phyloP scores from a whole-genome alignment of 2,113 vertebrate species.

The Ceratotherium simum region DNA sequence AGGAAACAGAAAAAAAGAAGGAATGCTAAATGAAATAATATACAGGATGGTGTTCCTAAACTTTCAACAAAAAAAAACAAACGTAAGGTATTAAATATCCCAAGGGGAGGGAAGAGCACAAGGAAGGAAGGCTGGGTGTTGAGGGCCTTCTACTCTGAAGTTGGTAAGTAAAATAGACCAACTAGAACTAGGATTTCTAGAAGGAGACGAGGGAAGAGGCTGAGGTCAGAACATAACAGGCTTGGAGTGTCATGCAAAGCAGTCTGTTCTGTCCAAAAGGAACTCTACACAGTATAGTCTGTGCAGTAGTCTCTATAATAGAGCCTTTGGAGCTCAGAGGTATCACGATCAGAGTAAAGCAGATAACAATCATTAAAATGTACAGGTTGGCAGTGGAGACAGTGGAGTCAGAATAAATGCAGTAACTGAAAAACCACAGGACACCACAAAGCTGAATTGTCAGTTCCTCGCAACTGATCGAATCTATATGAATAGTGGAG shows the following conservation, averaged over 20 bases:
- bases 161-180: rapidly evolving
- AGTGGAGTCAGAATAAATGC: not conserved
- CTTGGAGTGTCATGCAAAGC: rapidly evolving
- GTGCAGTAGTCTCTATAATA: not conserved
- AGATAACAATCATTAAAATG: not conserved
- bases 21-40: not conserved
- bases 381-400: rapidly evolving
- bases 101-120: not conserved
- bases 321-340: not conserved
- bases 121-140: not conserved
- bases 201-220: not conserved
- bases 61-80: not conserved
- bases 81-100: not conserved
- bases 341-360: not conserved
- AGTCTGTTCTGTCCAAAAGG: too few species aligned
- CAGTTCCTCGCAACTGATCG: not conserved
- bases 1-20: not conserved
- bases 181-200: not conserved
- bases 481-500: rapidly evolving
- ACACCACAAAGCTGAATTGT: not conserved
- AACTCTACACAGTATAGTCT: rapidly evolving
- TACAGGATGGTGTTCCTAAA: not conserved
- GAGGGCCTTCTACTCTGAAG: not conserved
- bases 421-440: not conserved
- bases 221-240: not conserved